A percentile compares a stretch with the other conserved stretches of the same genome.
Evolutionary conservation across 2,797 vertebrate genomes (phyloP).

Genomic region (Phyllotis vaccarum): DNA sequence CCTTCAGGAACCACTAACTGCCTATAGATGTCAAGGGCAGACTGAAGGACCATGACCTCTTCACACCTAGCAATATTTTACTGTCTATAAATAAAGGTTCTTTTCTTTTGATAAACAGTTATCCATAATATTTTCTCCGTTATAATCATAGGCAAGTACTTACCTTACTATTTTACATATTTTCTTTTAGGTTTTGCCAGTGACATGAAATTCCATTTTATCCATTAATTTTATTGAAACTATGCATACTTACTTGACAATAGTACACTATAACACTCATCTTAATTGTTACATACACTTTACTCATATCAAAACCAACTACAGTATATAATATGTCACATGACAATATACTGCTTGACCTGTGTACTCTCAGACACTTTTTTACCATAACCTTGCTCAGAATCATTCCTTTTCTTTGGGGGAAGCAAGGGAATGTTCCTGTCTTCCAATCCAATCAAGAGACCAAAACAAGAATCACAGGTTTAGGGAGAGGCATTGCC

Average conservation of each 20-base stretch:
- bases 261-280: neutral
- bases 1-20: neutral
- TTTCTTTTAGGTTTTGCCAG: neutral
- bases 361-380: neutral
- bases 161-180: neutral
- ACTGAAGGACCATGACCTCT: neutral
- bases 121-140: neutral
- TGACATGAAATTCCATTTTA: neutral
- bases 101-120: neutral
- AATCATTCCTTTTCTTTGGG: neutral
- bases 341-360: neutral
- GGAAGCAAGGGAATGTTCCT: neutral
- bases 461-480: neutral
- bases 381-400: constrained; percentile 9
- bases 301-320: constrained; percentile 3
- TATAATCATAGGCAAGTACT: neutral
- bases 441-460: neutral
- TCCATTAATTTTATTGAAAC: constrained; percentile 38
- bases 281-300: neutral
- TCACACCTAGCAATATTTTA: neutral
- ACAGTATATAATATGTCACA: neutral
- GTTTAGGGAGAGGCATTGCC: neutral
- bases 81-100: neutral
- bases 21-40: neutral
- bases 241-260: neutral